Percentiles rank a stretch among this genome's conserved stretches.
phyloP scores from a whole-genome alignment of 2,113 vertebrate species.

The Eonycteris spelaea region DNA sequence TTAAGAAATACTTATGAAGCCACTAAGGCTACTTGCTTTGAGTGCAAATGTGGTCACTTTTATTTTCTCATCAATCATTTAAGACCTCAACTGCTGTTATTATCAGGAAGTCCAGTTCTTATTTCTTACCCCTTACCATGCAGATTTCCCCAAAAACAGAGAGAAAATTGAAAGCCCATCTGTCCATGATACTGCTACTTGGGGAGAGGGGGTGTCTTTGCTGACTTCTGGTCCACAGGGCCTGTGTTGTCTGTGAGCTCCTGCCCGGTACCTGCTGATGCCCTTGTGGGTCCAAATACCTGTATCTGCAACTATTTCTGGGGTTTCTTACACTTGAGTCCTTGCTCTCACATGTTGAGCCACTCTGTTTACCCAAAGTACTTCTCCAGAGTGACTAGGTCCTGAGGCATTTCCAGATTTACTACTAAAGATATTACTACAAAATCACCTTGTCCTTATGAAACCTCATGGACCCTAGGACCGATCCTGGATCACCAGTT shows the following conservation, averaged over 20 bases:
- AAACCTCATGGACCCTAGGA: background rate
- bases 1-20: background rate
- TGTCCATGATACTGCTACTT: background rate
- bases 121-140: background rate
- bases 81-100: background rate
- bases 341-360: background rate
- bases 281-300: background rate
- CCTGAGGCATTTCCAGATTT: background rate
- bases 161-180: background rate
- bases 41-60: background rate
- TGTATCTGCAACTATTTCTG: background rate
- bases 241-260: background rate
- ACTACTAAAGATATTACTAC: background rate
- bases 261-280: background rate
- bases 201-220: background rate
- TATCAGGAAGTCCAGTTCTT: background rate
- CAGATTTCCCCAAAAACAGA: background rate
- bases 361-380: background rate
- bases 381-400: background rate
- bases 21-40: background rate
- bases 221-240: background rate
- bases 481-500: background rate
- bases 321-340: background rate
- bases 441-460: background rate
- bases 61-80: background rate